A percentile compares a stretch with the other conserved stretches of the same genome.
Conservation (phyloP, 2,113 vertebrate species). For the Ellobius talpinus region DNA sequence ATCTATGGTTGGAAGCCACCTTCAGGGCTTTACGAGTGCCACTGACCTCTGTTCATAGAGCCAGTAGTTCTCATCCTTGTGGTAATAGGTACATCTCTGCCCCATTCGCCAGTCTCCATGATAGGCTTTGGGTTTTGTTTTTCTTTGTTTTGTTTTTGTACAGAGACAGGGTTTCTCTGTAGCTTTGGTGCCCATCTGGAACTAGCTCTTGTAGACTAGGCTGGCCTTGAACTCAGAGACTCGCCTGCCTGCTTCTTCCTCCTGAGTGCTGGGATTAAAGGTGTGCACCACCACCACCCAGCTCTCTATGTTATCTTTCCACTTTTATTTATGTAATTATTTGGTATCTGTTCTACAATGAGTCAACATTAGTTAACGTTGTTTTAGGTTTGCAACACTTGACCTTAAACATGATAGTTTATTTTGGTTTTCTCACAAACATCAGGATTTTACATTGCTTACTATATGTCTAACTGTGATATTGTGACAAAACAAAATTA, state of each 20-base stretch:
- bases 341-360: background rate
- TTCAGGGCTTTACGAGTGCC: background rate
- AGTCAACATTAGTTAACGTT: background rate
- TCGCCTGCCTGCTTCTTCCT: no score
- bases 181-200: no score
- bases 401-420: background rate
- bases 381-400: background rate
- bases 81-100: background rate
- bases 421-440: background rate
- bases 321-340: background rate
- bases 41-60: background rate
- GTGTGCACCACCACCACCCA: no score
- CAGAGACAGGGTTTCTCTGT: no score
- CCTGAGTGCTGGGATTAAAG: no score
- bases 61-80: background rate
- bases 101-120: background rate
- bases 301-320: background rate
- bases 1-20: background rate
- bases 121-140: no score
- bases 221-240: no score
- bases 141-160: no score
- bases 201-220: no score
- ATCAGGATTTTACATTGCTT: background rate
- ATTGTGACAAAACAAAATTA: background rate
- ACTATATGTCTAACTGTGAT: background rate